A percentile compares a stretch with the other conserved stretches of the same genome.
Conservation (phyloP, 1,140 invertebrate species). For the Aphaenogaster ashmeadi region DNA sequence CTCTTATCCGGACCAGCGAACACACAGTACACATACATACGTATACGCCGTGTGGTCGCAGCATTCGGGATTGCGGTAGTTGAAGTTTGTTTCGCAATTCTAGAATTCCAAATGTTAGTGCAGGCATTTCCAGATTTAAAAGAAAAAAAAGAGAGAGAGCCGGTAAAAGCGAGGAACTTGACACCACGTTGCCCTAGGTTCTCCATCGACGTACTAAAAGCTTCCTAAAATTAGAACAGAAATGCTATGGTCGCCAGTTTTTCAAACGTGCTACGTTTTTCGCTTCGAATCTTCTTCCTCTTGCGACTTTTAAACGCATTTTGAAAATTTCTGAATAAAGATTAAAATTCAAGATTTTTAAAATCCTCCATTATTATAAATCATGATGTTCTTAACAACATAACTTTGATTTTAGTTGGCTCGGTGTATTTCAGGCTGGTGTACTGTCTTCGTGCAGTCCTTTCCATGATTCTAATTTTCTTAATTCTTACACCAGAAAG, state of each 20-base stretch:
- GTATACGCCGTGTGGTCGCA: background rate
- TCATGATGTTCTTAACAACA: background rate
- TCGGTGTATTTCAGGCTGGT: background rate
- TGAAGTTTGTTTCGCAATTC: constrained; percentile 37
- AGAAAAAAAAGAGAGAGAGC: constrained; percentile 9
- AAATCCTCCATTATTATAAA: background rate
- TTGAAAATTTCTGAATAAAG: background rate
- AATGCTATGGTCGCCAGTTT: background rate
- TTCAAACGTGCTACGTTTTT: background rate
- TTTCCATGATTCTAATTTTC: background rate
- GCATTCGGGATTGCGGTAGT: constrained; percentile 9
- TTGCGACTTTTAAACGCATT: background rate
- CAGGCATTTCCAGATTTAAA: constrained; percentile 15
- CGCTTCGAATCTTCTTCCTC: background rate
- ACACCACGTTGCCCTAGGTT: background rate
- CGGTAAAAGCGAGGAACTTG: background rate
- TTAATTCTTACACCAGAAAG: background rate
- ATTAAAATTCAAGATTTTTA: background rate
- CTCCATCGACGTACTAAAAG: background rate
- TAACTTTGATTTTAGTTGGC: background rate
- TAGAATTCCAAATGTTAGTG: constrained; percentile 36
- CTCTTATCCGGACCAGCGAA: background rate
- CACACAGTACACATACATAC: background rate
- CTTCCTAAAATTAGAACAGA: background rate
- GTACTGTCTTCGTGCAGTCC: no score